These are phyloP conservation scores for Cerastis rubricosa DNA, from an alignment of 2,888 invertebrate genomes.

Conservation along the genomic window DNA sequence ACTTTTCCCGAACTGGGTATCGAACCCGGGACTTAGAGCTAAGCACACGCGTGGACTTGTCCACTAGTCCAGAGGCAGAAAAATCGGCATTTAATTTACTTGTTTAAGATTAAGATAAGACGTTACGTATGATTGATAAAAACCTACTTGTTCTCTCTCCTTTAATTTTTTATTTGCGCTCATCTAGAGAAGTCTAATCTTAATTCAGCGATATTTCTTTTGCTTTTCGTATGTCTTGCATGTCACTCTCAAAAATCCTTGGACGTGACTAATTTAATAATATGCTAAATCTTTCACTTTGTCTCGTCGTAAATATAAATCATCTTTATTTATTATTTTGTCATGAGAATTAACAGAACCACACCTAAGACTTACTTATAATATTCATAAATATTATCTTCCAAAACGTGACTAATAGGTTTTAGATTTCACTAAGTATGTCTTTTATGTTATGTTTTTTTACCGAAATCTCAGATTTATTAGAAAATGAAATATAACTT, in stretches of 20 bases:
- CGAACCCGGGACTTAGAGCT: background rate
- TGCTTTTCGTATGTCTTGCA: background rate
- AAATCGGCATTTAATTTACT: background rate
- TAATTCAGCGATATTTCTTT: background rate
- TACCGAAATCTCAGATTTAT: background rate
- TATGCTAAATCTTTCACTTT: no score
- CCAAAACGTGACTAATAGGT: background rate
- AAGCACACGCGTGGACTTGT: background rate
- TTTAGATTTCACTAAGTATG: background rate
- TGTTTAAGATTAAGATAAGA: background rate
- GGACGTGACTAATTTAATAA: no score
- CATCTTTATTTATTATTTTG: background rate
- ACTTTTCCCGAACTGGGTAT: background rate
- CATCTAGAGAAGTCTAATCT: background rate
- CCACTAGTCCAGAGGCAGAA: background rate
- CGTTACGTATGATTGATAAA: background rate
- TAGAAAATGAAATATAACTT: background rate
- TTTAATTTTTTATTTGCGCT: background rate
- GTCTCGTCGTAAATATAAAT: background rate
- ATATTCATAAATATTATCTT: background rate
- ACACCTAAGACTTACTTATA: background rate
- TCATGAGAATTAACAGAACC: background rate
- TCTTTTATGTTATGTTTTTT: slow-evolving; percentile 15
- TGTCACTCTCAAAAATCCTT: background rate
- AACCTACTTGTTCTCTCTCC: background rate